These are phyloP conservation scores for Tragelaphus buxtoni DNA, from an alignment of 2,113 vertebrate genomes.

Conservation along the genomic window DNA sequence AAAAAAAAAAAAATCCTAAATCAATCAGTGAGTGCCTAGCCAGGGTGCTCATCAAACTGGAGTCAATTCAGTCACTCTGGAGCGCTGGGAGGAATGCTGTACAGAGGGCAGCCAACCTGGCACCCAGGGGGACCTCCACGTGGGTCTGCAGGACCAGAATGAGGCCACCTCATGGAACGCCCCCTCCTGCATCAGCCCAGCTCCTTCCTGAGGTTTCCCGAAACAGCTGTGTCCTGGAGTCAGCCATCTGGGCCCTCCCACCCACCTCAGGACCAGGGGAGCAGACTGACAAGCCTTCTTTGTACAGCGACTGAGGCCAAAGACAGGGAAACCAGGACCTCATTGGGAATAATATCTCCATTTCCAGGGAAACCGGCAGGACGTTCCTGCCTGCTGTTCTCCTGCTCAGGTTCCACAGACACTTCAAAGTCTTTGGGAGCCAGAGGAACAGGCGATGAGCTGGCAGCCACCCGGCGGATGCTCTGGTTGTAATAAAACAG, in stretches of 20 bases:
- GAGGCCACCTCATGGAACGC: rapidly evolving
- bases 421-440: conserved; percentile 56
- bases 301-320: conserved; percentile 34
- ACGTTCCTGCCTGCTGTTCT: conserved; percentile 7
- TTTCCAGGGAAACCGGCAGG: conserved; percentile 38
- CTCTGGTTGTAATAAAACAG: conserved; percentile 57
- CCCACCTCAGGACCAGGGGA: background rate
- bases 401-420: conserved; percentile 49
- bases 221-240: background rate
- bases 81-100: background rate
- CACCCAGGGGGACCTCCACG: rapidly evolving
- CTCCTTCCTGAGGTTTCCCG: background rate
- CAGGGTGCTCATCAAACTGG: background rate
- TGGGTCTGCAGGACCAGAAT: background rate
- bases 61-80: background rate
- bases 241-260: background rate
- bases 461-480: background rate
- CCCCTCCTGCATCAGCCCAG: background rate
- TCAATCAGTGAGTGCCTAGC: background rate
- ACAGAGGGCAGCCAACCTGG: background rate
- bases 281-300: conserved; percentile 6
- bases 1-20: background rate
- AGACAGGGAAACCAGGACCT: background rate
- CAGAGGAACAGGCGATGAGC: background rate
- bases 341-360: conserved; percentile 28